Conservation (phyloP, 2,113 vertebrate species). For the Ictidomys tridecemlineatus region DNA sequence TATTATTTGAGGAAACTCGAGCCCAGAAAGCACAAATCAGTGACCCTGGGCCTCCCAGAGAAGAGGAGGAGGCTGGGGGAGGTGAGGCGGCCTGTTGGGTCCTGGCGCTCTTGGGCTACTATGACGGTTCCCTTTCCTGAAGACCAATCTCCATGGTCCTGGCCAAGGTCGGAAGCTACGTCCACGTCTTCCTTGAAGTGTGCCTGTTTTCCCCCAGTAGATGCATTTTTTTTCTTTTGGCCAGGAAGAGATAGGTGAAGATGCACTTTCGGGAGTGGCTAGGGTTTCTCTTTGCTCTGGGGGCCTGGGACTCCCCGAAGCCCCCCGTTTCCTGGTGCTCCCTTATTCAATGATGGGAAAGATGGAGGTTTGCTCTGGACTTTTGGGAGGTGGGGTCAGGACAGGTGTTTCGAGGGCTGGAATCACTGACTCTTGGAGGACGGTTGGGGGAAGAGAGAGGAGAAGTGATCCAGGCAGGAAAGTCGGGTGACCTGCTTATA, state of each 20-base stretch:
- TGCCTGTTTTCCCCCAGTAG: not conserved
- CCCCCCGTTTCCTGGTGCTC: not conserved
- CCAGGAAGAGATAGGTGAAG: not conserved
- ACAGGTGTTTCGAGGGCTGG: not conserved
- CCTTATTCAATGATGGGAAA: not conserved
- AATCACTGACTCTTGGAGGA: constrained; percentile 45
- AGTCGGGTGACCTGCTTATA: too few species aligned
- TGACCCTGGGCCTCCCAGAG: not conserved
- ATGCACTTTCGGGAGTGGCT: not conserved
- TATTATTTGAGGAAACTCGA: not conserved
- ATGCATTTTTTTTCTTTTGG: not conserved
- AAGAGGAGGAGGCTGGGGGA: not conserved
- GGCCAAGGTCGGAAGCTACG: not conserved
- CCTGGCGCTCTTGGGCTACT: not conserved
- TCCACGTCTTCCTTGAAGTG: not conserved
- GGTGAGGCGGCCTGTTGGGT: not conserved
- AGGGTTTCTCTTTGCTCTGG: not conserved
- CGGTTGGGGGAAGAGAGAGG: not conserved
- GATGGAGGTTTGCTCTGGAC: not conserved
- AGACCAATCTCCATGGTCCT: not conserved
- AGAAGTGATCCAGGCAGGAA: not conserved
- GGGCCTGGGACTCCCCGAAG: not conserved
- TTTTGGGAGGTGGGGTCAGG: not conserved
- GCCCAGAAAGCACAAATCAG: not conserved
- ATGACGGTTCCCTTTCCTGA: not conserved